A percentile compares a stretch with the other conserved stretches of the same genome.
phyloP scores from a whole-genome alignment of 1,140 invertebrate genomes.

The Drosophila tristis region DNA sequence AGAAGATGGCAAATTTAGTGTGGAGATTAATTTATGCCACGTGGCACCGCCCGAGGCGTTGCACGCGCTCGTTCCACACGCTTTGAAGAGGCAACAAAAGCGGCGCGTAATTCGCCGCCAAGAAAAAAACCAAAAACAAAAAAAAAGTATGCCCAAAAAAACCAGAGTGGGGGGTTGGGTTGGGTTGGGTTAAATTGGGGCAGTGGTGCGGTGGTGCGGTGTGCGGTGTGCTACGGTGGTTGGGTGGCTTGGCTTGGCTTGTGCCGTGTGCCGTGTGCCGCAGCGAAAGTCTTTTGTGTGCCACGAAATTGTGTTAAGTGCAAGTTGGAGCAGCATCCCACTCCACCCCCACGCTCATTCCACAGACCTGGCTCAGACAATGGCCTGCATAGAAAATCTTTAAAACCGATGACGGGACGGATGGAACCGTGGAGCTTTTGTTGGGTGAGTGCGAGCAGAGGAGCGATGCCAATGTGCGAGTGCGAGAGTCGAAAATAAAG shows the following conservation, averaged over 20 bases:
- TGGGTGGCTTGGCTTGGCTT: slow-evolving; percentile 7
- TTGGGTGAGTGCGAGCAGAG: background rate
- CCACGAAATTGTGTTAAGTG: slow-evolving; percentile 79
- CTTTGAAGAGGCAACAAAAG: slow-evolving; percentile 69
- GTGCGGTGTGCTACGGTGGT: slow-evolving; percentile 23
- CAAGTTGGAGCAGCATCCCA: slow-evolving; percentile 64
- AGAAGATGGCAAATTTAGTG: slow-evolving; percentile 65
- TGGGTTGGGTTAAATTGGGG: background rate
- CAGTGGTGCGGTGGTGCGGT: slow-evolving; percentile 21
- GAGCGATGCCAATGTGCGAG: slow-evolving; percentile 14
- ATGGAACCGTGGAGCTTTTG: slow-evolving; percentile 6
- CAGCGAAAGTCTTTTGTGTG: slow-evolving; percentile 80
- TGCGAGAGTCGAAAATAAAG: slow-evolving; percentile 75
- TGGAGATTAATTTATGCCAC: slow-evolving; percentile 79
- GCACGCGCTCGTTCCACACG: slow-evolving; percentile 71
- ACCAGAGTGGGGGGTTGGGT: background rate
- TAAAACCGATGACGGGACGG: slow-evolving; percentile 32
- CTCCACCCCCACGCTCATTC: slow-evolving; percentile 6
- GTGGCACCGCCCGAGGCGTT: slow-evolving; percentile 66
- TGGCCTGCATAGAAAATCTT: slow-evolving; percentile 73
- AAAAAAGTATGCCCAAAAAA: slow-evolving; percentile 39
- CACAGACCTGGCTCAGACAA: slow-evolving; percentile 50
- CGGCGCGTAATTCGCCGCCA: slow-evolving; percentile 42
- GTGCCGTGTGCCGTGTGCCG: slow-evolving; percentile 53
- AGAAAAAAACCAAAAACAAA: slow-evolving; percentile 12